Evolutionary conservation across 2,888 invertebrate genomes (phyloP), one percentile per base, ranked within the genome.

Genomic region (Lysandra bellargus): DNA sequence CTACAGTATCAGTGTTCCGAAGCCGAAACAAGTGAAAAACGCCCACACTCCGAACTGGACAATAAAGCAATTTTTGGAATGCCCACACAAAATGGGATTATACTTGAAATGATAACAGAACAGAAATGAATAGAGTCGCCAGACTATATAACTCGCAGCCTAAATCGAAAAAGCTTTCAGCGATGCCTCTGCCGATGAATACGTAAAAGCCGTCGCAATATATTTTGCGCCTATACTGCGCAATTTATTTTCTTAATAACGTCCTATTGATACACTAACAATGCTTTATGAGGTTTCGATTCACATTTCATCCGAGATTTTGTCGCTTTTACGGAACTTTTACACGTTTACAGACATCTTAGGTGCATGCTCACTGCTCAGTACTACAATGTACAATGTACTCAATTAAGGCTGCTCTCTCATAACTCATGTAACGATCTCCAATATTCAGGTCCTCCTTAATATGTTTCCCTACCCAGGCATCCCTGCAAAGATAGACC

Each of bases 151-250:
- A 83, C 80, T 81, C 80, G 79, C 80, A 83, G 81, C 81, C 83
- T 83, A 82, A 81, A 83, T 83, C 80, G 81, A 83, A 83, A 84
- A 84, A 82, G 82, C 81, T 82, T 83, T 82, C 81, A 81, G 81
- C 80, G 79, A 81, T 80, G 82, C 80, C 80, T 82, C 79, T 80
- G 78, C 80, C 80, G 80, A 83, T 81, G 82, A 83, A 83, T 83
- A 83, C 80, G 77, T 80, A 80, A 82, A 82, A 82, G 83, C 78
- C 79, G 82, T 83, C 81, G 80, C 80, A 80, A 82, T 80, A 82
- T 79, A 79, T 60, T 81, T 82, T 81, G 81, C 80, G 69, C 57
- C 75, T 80, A 78, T 81, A 82, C 81, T 81, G 83, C 82, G 75
- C 80, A 79, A 83, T 80, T 44, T 81, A 80, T 81, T 82, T 82